A percentile compares a stretch with the other conserved stretches of the same genome.
These are phyloP conservation scores for Tetramorium simillimum DNA, from an alignment of 1,140 invertebrate species.

Conservation along the genomic window DNA sequence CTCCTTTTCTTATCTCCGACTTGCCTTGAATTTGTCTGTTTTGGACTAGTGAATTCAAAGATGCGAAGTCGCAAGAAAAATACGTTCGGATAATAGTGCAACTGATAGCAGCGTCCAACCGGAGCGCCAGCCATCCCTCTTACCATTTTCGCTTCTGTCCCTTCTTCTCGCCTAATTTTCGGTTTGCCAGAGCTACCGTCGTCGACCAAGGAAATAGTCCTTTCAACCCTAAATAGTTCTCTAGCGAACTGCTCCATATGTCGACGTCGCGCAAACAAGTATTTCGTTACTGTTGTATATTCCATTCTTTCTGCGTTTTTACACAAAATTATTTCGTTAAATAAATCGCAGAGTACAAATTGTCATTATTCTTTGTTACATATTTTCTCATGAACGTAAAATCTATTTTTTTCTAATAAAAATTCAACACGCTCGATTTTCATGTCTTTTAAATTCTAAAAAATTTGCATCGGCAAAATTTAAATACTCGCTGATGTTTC, in stretches of 20 bases:
- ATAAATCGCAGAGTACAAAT: neutral
- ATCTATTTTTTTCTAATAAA: neutral
- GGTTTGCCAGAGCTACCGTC: slow-evolving; percentile 81
- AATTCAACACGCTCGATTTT: neutral
- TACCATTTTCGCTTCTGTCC: slow-evolving; percentile 70
- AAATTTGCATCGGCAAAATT: neutral
- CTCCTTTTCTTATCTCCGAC: neutral
- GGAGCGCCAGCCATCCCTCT: slow-evolving; percentile 72
- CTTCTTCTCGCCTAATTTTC: slow-evolving; percentile 83
- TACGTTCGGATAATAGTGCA: slow-evolving; percentile 82
- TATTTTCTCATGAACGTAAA: neutral
- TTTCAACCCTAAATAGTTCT: slow-evolving; percentile 6
- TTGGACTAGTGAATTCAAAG: neutral
- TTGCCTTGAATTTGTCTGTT: neutral
- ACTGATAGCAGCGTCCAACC: slow-evolving; percentile 84
- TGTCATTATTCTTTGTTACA: neutral
- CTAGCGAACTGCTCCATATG: neutral
- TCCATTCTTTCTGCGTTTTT: neutral
- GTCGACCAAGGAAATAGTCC: slow-evolving; percentile 62
- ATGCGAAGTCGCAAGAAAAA: slow-evolving; percentile 14
- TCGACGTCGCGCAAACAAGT: slow-evolving; percentile 3
- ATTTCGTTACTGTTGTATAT: neutral
- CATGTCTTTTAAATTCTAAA: no score
- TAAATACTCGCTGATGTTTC: neutral
- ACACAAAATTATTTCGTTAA: neutral